phyloP scores from a whole-genome alignment of 2,797 vertebrate species.

The Muscicapa striata region DNA sequence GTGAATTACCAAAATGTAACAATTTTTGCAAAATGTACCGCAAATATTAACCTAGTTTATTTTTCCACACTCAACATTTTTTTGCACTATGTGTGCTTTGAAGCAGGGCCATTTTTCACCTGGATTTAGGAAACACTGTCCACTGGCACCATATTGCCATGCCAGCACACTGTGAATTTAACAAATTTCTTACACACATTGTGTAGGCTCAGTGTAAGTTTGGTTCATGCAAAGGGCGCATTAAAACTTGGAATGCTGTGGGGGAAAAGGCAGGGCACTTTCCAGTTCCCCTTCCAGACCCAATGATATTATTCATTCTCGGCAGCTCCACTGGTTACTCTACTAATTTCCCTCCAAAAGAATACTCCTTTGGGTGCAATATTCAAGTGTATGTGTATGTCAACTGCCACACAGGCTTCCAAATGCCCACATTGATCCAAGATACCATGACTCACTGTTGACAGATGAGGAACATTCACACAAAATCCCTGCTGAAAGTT shows the following conservation, averaged over 20 bases:
- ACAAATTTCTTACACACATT: not conserved
- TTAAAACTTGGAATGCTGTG: slow-evolving; percentile 10
- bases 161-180: not conserved
- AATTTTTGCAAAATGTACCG: not conserved
- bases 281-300: slow-evolving; percentile 45
- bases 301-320: slow-evolving; percentile 44
- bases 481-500: not conserved
- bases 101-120: slow-evolving; percentile 2
- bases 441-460: slow-evolving; percentile 28
- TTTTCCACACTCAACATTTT: not conserved
- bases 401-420: slow-evolving; percentile 1
- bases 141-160: not conserved
- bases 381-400: slow-evolving; percentile 41
- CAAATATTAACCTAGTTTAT: not conserved
- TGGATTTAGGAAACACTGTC: not conserved
- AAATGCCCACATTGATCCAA: slow-evolving; percentile 58
- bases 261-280: slow-evolving; percentile 32
- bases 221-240: slow-evolving; percentile 3
- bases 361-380: slow-evolving; percentile 41
- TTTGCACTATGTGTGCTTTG: not conserved
- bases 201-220: not conserved
- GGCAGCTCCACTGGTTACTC: slow-evolving; percentile 5
- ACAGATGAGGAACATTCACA: slow-evolving; percentile 62
- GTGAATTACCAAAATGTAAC: not conserved
- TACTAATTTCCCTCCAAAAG: slow-evolving; percentile 39